Base-by-base conservation (phyloP, 2,113 vertebrate species). In the Struthidea cinerea region DNA sequence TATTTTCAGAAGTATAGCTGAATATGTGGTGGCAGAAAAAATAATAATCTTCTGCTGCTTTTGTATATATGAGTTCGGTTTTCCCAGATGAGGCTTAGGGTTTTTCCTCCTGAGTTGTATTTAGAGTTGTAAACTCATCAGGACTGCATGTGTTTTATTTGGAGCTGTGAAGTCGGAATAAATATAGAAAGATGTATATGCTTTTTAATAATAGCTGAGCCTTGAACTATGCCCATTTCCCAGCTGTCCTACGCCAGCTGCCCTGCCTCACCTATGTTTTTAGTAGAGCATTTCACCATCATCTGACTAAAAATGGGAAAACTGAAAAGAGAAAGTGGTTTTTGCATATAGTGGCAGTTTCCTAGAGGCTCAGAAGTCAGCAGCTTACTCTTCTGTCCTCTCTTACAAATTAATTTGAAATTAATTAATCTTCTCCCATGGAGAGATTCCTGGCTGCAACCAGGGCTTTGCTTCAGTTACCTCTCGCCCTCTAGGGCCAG, bases 201-300 rank as follows among this genome's bases (percentile, higher is more conserved):
- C 71, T 92, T 61, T 91, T 90, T 80, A 95, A 91, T 93, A 93
- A 84, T 71, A 96, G 85, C 73, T 87, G 85, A 87, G 87, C 79
- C 75, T 47, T 91, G 84, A 93, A 37, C 89, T 90, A 47, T 83
- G 49, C 33, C 86, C 37, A 6, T 82, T 85, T 56, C 83, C 81
- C 90, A 97, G 64, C 87, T 92, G 89, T 74, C 79, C 7, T 3
- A 18, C 69, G 16, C 78, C 91, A 93, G 69, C 86, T 93, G 75
- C 67, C 53, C 57, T n/a, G 55, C 60, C 76, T 96, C 63, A 91
- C 93, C 94, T 94, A 33, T 68, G 69, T 82, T 87, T 84, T 67
- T 61, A 42, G 42, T 41, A 42, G 39, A 77, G 39, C 17, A 26
- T 37, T 75, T 90, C 56, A 17, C 46, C 4, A 2, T 83, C 50